A percentile compares a stretch with the other conserved stretches of the same genome.
Conservation (phyloP, 2,888 invertebrate genomes). For the Cephus rjabovi region DNA sequence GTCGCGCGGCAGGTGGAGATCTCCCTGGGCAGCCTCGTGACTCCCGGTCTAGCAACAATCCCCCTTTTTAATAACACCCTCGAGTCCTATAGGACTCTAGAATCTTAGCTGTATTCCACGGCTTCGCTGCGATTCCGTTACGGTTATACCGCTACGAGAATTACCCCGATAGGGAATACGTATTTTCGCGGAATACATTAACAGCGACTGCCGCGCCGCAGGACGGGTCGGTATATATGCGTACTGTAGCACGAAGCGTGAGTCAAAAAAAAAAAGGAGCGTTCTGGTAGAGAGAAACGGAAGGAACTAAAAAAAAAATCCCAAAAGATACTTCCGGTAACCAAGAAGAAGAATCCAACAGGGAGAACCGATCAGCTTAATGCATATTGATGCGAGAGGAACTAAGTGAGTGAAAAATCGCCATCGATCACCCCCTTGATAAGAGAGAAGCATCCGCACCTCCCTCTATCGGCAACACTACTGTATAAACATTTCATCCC, state of each 20-base stretch:
- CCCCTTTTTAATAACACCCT: constrained; percentile 55
- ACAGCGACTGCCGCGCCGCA: constrained; percentile 35
- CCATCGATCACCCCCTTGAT: constrained; percentile 60
- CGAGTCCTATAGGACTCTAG: constrained; percentile 52
- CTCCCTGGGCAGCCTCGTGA: not conserved
- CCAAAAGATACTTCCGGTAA: not conserved
- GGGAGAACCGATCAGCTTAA: constrained; percentile 65
- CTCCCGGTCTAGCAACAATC: not conserved
- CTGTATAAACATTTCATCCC: constrained; percentile 9
- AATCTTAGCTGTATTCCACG: constrained; percentile 56
- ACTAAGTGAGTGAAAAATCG: constrained; percentile 67
- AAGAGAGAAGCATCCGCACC: constrained; percentile 9
- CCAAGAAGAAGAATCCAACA: constrained; percentile 49
- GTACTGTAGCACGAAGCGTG: not conserved
- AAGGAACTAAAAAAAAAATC: constrained; percentile 1
- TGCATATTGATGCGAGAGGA: constrained; percentile 65
- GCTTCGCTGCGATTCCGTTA: constrained; percentile 56
- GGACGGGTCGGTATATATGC: not conserved
- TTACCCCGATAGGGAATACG: constrained; percentile 59
- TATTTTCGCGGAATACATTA: constrained; percentile 62
- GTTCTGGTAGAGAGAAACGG: constrained; percentile 24
- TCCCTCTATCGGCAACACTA: constrained; percentile 17
- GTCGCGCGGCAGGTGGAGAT: not conserved
- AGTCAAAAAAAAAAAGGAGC: not conserved
- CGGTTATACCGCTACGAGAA: constrained; percentile 62